Evolutionary conservation across 2,113 vertebrate genomes (phyloP).

Genomic region (Engystomops pustulosus): DNA sequence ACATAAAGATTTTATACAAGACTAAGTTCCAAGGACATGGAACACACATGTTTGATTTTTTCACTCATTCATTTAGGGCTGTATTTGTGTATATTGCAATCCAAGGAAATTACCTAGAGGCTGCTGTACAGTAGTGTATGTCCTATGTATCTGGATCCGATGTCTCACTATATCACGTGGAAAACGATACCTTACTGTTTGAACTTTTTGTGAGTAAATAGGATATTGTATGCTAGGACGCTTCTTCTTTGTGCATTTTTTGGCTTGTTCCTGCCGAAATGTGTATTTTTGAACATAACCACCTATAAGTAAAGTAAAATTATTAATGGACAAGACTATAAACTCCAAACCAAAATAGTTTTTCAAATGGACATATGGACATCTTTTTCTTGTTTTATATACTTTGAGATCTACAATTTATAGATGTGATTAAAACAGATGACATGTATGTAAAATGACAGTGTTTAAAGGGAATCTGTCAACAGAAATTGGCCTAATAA

Average conservation of each 20-base stretch:
- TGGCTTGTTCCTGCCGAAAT: constrained; percentile 79
- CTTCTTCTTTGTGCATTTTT: constrained; percentile 73
- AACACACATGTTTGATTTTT: not conserved
- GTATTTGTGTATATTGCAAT: too few relatives aligned
- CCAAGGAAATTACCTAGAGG: constrained; percentile 44
- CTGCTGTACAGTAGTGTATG: constrained; percentile 21
- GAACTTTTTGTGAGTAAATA: constrained; percentile 61
- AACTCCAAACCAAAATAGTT: too few relatives aligned
- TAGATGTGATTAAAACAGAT: not conserved
- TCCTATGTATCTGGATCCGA: constrained; percentile 43
- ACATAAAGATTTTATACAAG: too few relatives aligned
- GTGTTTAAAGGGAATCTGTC: too few relatives aligned
- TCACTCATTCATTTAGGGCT: not conserved
- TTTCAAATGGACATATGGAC: too few relatives aligned
- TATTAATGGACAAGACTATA: not conserved
- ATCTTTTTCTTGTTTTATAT: not conserved
- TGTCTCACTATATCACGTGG: constrained; percentile 62
- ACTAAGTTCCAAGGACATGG: too few relatives aligned
- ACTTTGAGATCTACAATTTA: not conserved
- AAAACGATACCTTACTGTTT: constrained; percentile 69
- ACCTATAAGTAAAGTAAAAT: constrained; percentile 70
- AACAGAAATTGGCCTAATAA: too few relatives aligned
- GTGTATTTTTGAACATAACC: constrained; percentile 88
- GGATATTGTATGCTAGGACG: constrained; percentile 65
- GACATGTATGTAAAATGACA: too few relatives aligned